These are phyloP conservation scores for Eilema sororculum DNA, from an alignment of 2,888 invertebrate species.

Conservation along the genomic window DNA sequence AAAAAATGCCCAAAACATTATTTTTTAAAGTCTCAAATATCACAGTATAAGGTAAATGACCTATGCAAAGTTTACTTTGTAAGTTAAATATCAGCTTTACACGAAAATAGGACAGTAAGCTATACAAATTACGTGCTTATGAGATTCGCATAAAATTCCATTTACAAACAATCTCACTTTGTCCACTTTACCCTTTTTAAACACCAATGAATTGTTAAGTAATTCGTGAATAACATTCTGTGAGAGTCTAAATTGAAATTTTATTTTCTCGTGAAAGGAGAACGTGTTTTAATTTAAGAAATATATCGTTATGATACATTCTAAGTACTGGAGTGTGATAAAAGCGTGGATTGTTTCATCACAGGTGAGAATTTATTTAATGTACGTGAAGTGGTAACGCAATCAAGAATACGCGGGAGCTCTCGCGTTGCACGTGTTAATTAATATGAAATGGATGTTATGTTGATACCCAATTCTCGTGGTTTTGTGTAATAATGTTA, in stretches of 20 bases:
- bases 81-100: conserved; percentile 1
- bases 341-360: conserved; percentile 44
- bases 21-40: background rate
- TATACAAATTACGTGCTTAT: background rate
- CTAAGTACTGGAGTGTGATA: conserved; percentile 43
- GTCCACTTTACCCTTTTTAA: conserved; percentile 5
- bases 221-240: conserved; percentile 13
- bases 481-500: conserved; percentile 27
- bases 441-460: conserved; percentile 35
- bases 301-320: conserved; percentile 41
- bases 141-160: conserved; percentile 3
- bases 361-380: conserved; percentile 55
- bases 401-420: conserved; percentile 57
- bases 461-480: conserved; percentile 20
- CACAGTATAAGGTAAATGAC: background rate
- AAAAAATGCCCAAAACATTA: background rate
- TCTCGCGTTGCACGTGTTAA: conserved; percentile 53
- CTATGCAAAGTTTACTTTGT: background rate
- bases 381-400: conserved; percentile 62
- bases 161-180: conserved; percentile 4
- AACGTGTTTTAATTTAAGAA: conserved; percentile 47
- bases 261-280: conserved; percentile 19
- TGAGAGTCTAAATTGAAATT: conserved; percentile 16
- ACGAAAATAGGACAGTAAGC: background rate
- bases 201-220: conserved; percentile 14